These are phyloP conservation scores for Strigamia crassipes DNA, from an alignment of 2,888 invertebrate genomes.

Conservation along the genomic window DNA sequence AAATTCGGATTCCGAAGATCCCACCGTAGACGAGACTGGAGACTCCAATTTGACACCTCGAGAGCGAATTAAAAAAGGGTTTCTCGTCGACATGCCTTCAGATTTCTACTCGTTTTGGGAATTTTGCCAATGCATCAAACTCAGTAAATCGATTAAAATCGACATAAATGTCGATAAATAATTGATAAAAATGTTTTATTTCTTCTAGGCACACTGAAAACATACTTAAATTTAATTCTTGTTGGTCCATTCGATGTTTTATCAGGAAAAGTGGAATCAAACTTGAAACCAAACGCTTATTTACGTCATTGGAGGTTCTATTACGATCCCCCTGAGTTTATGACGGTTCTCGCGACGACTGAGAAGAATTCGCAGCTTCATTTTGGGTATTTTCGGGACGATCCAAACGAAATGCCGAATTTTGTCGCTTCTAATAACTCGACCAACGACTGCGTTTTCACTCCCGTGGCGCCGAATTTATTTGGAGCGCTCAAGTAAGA, in stretches of 20 bases:
- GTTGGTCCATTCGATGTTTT: slow-evolving; percentile 90
- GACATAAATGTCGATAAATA: not conserved
- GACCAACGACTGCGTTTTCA: slow-evolving; percentile 70
- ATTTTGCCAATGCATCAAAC: slow-evolving; percentile 63
- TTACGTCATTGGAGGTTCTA: slow-evolving; percentile 87
- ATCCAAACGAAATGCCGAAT: slow-evolving; percentile 72
- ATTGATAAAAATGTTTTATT: slow-evolving; percentile 2
- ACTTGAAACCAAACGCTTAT: slow-evolving; percentile 63
- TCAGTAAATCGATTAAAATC: not conserved
- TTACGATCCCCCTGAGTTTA: slow-evolving; percentile 94
- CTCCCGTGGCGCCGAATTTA: slow-evolving; percentile 75
- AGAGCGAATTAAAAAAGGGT: slow-evolving; percentile 71
- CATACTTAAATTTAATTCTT: slow-evolving; percentile 68
- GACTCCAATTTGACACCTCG: not conserved
- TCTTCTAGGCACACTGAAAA: slow-evolving; percentile 65
- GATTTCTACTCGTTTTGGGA: slow-evolving; percentile 87
- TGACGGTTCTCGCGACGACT: slow-evolving; percentile 58
- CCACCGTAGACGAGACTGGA: not conserved
- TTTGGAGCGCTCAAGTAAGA: slow-evolving; percentile 78
- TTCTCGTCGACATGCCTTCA: slow-evolving; percentile 83
- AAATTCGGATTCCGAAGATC: not conserved
- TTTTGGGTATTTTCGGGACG: slow-evolving; percentile 85
- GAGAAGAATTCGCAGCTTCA: slow-evolving; percentile 75
- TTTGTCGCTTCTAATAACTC: slow-evolving; percentile 79
- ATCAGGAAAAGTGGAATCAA: slow-evolving; percentile 61